Evolutionary conservation across 1,140 invertebrate species (phyloP), one percentile per base, ranked within the genome.

Genomic region (Neuroterus valhalla): DNA sequence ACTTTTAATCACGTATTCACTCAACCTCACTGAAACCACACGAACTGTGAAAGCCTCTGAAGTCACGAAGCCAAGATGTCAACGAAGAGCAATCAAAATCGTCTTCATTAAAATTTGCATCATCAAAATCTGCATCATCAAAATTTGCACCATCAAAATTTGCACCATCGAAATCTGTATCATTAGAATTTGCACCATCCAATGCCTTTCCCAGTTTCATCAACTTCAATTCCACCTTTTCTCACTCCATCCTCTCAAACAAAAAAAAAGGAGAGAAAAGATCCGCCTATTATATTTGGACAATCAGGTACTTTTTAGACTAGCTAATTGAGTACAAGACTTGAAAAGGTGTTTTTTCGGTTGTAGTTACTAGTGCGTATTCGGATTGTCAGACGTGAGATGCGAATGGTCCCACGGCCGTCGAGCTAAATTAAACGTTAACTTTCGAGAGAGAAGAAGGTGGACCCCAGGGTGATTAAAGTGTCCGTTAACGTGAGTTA

Each of bases 401-500:
- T 62, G 55, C 26, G 55, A 62, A 62, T 62, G 55, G 55, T 62
- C 55, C 31, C 55, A 62, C 26, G 55, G 55, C 23, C 23, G 55
- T 62, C 55, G 55, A 31, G 55, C n/a, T 52, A 77, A 77, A 77
- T 71, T 70, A 73, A 73, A 73, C 71, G 71, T 73, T 70, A 70
- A 70, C 19, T 38, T 23, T 66, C 14, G n/a, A 66, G 68, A 26
- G 31, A 50, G 26, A 44, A 19, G 4, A 44, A 72, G 44, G 52
- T 46, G n/a, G 62, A 68, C 11, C 19, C 67, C 5, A 26, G 45
- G 52, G 21, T 80, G 79, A 83, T 82, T 82, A 84, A 81, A 78
- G 72, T 78, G 74, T 81, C 78, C 76, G 76, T 84, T 82, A 81
- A 79, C 78, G 75, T 78, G 81, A 79, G 81, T 82, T 84, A 83